Evolutionary conservation across 2,113 vertebrate genomes (phyloP), one percentile per base, ranked within the genome.

Genomic region (Vimba vimba): DNA sequence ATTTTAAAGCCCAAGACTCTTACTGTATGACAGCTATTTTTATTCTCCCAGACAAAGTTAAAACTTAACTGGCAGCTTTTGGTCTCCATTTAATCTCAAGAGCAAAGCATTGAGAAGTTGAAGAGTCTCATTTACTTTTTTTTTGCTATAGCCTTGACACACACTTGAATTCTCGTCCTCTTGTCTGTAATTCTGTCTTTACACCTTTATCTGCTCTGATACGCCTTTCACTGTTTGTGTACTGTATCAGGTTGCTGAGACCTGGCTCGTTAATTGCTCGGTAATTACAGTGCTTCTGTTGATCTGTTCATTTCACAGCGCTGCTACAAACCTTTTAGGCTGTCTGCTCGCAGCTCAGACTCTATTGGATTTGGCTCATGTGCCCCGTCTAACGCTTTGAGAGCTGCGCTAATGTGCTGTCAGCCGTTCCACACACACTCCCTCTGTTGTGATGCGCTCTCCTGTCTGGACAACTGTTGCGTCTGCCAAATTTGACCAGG

Each of bases 351-450:
- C 36, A 55, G 66, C 75, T 83, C 85, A 52, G 79, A 82, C 82
- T 85, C 85, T 90, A 91, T 90, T 84, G 91, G 87, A 92, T 90
- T 92, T 81, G 82, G 88, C 89, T 92, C 90, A 87, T 74, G 87
- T 91, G 80, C 86, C 68, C 19, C 12, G 83, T 74, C 78, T 86
- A 33, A 75, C 69, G 66, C 86, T 83, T 30, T 21, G 39, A 45
- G 60, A 55, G 78, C 69, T 19, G 75, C 55, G n/a, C 78, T 83
- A 68, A 52, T 80, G 82, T 79, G 80, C 50, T 59, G 60, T 86
- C 27, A 39, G 71, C 36, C 55, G n/a, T 2, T 33, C 75, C 33
- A 30, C 39, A 73, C 82, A 57, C 77, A 62, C 33, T 75, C 73
- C 60, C 69, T 79, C 79, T 83, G 79, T 50, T 25, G 19, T 76